A percentile compares a stretch with the other conserved stretches of the same genome.
Conservation (phyloP, 2,888 invertebrate species). For the Ochropacha duplaris region DNA sequence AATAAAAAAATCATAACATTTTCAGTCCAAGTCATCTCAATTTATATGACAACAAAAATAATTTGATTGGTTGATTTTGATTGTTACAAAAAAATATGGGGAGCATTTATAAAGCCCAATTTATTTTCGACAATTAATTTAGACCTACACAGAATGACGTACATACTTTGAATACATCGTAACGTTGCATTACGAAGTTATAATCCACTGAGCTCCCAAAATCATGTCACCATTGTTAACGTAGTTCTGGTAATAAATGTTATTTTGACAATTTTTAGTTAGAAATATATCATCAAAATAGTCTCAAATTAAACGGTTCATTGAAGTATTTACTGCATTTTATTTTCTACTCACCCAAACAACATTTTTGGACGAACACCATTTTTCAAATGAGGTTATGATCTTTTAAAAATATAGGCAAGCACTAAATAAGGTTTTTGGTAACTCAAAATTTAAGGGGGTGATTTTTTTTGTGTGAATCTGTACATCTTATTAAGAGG, state of each 20-base stretch:
- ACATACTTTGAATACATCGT: constrained; percentile 16
- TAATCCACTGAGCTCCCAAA: constrained; percentile 19
- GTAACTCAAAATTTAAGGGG: too few relatives aligned
- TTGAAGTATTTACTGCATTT: constrained; percentile 48
- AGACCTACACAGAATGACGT: constrained; percentile 27
- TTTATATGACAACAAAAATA: constrained; percentile 19
- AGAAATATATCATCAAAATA: constrained; percentile 56
- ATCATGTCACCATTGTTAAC: constrained; percentile 13
- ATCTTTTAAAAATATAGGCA: too few relatives aligned
- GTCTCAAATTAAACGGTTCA: constrained; percentile 77
- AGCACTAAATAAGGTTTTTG: too few relatives aligned
- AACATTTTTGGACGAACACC: too few relatives aligned
- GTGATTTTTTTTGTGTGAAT: too few relatives aligned
- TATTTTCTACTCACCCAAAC: constrained; percentile 29
- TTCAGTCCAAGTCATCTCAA: not conserved
- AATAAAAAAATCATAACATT: not conserved
- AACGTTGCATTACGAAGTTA: constrained; percentile 12
- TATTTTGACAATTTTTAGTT: constrained; percentile 39
- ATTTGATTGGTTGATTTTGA: constrained; percentile 13
- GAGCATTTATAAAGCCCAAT: constrained; percentile 14
- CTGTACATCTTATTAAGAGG: too few relatives aligned
- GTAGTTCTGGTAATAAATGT: constrained; percentile 29
- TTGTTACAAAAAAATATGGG: constrained; percentile 17
- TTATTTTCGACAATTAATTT: constrained; percentile 24
- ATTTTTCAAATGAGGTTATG: too few relatives aligned